phyloP scores from a whole-genome alignment of 92 coral and sea anemone species.

The Desmophyllum pertusum region DNA sequence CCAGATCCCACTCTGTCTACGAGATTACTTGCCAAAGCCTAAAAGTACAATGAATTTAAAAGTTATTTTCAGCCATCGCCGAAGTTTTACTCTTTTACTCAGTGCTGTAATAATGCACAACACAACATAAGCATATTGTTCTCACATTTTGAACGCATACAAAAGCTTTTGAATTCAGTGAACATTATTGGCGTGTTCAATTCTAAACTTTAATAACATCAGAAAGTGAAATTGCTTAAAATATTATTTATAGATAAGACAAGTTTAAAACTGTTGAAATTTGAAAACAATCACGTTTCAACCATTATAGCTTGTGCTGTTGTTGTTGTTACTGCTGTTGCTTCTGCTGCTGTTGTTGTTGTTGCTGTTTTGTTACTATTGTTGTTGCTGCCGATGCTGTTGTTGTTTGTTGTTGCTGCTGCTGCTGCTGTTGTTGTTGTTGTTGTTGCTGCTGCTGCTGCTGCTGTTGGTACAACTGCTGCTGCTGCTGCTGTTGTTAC shows the following conservation, averaged over 20 bases:
- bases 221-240: not conserved
- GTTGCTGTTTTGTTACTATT: not conserved
- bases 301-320: not conserved
- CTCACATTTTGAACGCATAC: not conserved
- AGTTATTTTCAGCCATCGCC: not conserved
- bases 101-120: not conserved
- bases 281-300: not conserved
- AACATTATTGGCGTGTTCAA: not conserved
- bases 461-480: not conserved
- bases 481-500: not conserved
- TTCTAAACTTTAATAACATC: not conserved
- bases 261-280: not conserved
- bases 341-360: not conserved
- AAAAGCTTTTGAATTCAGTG: not conserved
- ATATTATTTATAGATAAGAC: not conserved
- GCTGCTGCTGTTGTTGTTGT: not conserved
- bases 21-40: no score
- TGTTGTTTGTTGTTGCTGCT: not conserved
- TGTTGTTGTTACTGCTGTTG: not conserved
- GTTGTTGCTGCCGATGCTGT: no score
- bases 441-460: no score
- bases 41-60: not conserved
- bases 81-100: not conserved
- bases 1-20: no score
- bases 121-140: not conserved